phyloP scores from a whole-genome alignment of 2,888 invertebrate genomes.

The Erebia epiphron region DNA sequence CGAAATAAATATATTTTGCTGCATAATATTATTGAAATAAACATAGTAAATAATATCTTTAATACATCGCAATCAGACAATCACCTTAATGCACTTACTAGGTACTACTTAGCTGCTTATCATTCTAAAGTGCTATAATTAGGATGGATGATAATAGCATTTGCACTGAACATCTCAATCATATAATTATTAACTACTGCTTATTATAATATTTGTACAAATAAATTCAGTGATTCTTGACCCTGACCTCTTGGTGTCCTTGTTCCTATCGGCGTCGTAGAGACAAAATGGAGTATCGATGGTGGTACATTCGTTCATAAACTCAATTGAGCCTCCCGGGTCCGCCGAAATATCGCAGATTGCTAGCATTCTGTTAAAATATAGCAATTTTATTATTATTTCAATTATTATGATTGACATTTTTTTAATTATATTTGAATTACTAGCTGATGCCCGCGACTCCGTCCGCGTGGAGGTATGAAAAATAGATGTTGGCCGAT shows the following conservation, averaged over 20 bases:
- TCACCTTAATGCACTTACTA: slow-evolving; percentile 8
- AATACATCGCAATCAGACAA: neutral
- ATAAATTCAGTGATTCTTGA: neutral
- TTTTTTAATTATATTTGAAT: no score
- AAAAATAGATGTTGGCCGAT: no score
- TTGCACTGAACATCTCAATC: neutral
- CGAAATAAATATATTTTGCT: neutral
- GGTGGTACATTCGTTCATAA: slow-evolving; percentile 99
- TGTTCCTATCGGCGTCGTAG: slow-evolving; percentile 99
- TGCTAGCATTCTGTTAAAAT: slow-evolving; percentile 88
- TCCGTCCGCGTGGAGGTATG: no score
- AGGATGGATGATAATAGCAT: neutral
- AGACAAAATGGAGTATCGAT: slow-evolving; percentile 99
- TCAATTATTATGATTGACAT: no score
- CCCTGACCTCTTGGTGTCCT: slow-evolving; percentile 92
- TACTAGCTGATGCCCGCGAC: no score
- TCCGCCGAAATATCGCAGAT: slow-evolving; percentile 99
- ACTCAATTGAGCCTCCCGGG: slow-evolving; percentile 99
- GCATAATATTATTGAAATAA: neutral
- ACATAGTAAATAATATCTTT: neutral
- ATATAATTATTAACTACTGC: no score
- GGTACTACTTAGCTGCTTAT: slow-evolving; percentile 2
- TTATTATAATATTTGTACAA: no score
- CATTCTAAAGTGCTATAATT: slow-evolving; percentile 1
- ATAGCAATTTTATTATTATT: neutral